Base-by-base conservation (phyloP, 2,888 invertebrate species). In the Camponotus fellah region DNA sequence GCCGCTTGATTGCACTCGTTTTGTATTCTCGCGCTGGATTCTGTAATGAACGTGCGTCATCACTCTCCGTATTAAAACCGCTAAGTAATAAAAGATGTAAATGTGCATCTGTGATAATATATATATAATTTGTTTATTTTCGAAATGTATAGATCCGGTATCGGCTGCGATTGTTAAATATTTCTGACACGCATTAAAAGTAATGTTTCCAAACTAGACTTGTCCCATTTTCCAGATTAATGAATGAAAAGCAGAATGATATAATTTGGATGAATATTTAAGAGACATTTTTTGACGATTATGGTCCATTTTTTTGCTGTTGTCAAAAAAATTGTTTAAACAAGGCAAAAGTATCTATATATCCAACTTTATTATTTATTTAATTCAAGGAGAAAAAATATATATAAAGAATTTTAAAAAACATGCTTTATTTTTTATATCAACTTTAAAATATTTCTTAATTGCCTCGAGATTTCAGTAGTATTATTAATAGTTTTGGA, bases 1-100 rank as follows among this genome's bases (percentile, higher is more conserved):
- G 17, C 58, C 32, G 37, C 79, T n/a, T 85, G 75, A 86, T 86
- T 85, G 85, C 65, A 32, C 49, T 40, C 49, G 66, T 77, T 81
- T 76, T 62, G 40, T 12, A 17, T 53, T 64, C 40, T 9, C 17
- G 26, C 40, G 37, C 49, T n/a, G 49, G 37, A 74, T 76, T 21
- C 62, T 76, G 21, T n/a, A 62, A 74, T 43, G 32, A 74, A 58
- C 32, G 40, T 26, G 43, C 58, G 74, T 32, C 74, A 40, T 46
- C 62, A 8, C 62, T 37, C 56, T 14, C 37, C 56, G 53, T 12
- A 71, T 56, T 56, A 43, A 37, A 34, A 37, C 14, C 21, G 37
- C 56, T n/a, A 37, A 56, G 53, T 34, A 43, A 56, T n/a, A 56
- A 56, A 56, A 62, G 79, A 80, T 62, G 26, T 21, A 71, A 56